A percentile compares a stretch with the other conserved stretches of the same genome.
phyloP scores from a whole-genome alignment of 2,113 vertebrate species.

The Apeltes quadracus region DNA sequence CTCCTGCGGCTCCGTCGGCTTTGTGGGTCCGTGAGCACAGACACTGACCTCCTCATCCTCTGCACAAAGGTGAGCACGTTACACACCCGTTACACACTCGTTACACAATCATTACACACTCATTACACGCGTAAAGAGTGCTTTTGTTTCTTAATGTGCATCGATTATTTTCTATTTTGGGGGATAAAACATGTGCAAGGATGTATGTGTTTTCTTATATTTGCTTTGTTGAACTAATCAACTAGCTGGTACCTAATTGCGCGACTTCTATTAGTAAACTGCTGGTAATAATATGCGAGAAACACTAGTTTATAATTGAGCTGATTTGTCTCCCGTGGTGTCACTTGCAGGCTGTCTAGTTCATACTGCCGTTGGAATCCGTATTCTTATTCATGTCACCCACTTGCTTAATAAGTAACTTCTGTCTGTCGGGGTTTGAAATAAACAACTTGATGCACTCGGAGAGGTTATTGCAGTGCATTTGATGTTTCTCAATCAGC shows the following conservation, averaged over 20 bases:
- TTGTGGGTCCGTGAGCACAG: not conserved
- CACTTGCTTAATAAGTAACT: not conserved
- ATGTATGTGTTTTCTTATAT: not conserved
- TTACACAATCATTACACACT: not conserved
- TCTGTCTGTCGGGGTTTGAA: not conserved
- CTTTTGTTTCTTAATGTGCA: not conserved
- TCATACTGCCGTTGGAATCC: not conserved
- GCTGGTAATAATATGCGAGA: not conserved
- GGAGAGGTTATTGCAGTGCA: not conserved
- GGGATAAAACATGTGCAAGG: not conserved
- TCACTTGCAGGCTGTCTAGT: not conserved
- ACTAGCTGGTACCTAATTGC: not conserved
- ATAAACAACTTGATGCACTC: not conserved
- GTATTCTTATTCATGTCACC: not conserved
- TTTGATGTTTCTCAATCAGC: not conserved
- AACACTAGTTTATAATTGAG: not conserved
- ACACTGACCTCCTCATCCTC: slow-evolving; percentile 1
- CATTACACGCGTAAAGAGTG: not conserved
- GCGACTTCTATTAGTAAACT: not conserved
- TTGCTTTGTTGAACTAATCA: not conserved
- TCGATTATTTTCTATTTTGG: not conserved
- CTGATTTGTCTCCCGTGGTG: not conserved
- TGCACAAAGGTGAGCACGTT: slow-evolving; percentile 56
- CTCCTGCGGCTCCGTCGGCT: not conserved
- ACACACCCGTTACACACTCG: not conserved